phyloP scores from a whole-genome alignment of 2,797 vertebrate species.

The Rhinella marina region DNA sequence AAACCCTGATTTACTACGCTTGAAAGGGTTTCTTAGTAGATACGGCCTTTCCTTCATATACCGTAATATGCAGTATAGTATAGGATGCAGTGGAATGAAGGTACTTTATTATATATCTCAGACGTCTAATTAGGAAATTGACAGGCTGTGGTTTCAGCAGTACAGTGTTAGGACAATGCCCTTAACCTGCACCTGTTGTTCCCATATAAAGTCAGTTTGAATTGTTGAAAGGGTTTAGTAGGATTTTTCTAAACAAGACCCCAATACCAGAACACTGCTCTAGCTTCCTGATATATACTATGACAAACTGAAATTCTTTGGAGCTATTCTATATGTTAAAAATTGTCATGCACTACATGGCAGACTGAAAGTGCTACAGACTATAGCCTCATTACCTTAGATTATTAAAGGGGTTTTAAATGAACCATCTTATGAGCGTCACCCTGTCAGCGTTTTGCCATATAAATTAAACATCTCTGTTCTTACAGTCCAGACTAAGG shows the following conservation, averaged over 20 bases:
- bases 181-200: neutral
- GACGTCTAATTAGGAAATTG: neutral
- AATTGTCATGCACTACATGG: neutral
- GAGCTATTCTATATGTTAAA: neutral
- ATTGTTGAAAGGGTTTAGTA: neutral
- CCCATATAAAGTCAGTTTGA: neutral
- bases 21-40: neutral
- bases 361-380: neutral
- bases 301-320: neutral
- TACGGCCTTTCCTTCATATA: neutral
- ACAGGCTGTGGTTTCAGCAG: neutral
- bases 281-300: neutral
- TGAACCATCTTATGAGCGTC: neutral
- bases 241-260: neutral
- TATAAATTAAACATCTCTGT: neutral
- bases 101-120: neutral
- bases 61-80: neutral
- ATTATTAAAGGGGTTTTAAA: neutral
- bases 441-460: neutral
- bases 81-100: neutral
- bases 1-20: neutral
- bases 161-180: neutral
- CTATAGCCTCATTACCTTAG: neutral
- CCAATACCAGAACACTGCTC: neutral
- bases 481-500: neutral